Evolutionary conservation across 2,113 vertebrate genomes (phyloP).

Genomic region (Burhinus bistriatus): DNA sequence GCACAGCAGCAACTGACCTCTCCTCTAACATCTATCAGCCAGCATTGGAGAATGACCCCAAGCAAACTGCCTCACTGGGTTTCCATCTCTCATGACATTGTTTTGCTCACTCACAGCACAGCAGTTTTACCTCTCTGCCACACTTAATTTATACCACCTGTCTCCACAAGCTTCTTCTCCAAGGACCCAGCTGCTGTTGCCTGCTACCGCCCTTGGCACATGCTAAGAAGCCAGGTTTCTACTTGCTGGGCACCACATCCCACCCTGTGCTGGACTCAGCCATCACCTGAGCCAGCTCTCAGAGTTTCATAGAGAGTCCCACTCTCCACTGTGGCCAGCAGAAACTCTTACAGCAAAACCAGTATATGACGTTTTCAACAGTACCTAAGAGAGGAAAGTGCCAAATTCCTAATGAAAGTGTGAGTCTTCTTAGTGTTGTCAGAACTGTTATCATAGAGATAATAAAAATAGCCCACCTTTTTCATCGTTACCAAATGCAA

Average conservation of each 20-base stretch:
- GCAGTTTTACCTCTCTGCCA: background rate
- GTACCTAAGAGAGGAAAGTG: background rate
- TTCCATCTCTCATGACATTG: background rate
- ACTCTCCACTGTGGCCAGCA: background rate
- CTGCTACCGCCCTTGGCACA: background rate
- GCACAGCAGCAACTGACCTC: accelerated
- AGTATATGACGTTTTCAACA: background rate
- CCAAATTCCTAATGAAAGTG: background rate
- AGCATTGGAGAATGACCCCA: accelerated
- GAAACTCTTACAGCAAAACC: background rate
- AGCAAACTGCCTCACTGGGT: background rate
- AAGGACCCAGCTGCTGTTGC: background rate
- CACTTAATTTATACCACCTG: background rate
- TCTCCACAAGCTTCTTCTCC: background rate
- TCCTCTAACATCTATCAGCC: background rate
- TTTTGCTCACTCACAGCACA: background rate
- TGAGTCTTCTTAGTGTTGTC: background rate
- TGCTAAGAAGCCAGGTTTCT: background rate
- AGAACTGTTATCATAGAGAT: background rate
- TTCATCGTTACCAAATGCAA: background rate
- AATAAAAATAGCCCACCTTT: background rate
- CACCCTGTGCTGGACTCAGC: background rate
- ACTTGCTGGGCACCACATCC: background rate
- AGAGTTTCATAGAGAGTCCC: background rate
- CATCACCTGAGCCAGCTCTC: background rate